These are phyloP conservation scores for Lepidonotus clava DNA, from an alignment of 2,888 invertebrate species.

Conservation along the genomic window DNA sequence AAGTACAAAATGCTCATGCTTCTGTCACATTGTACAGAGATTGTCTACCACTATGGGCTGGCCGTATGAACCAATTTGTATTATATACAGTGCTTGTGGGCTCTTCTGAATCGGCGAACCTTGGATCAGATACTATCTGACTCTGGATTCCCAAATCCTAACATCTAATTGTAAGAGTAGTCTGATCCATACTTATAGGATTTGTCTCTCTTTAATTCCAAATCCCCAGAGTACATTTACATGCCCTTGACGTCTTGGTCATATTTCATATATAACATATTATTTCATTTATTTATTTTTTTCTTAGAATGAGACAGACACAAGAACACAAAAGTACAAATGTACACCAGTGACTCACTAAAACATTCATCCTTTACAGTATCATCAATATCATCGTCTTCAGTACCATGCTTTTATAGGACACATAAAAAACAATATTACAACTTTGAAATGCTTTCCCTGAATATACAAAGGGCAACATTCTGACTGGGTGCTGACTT, in stretches of 20 bases:
- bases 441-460: not conserved
- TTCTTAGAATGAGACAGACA: conserved; percentile 47
- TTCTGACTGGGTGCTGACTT: not conserved
- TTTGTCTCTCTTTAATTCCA: not conserved
- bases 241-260: not conserved
- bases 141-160: conserved; percentile 33
- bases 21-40: not conserved
- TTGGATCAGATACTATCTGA: not conserved
- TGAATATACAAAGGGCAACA: not conserved
- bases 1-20: conserved; percentile 17
- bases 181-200: conserved; percentile 27
- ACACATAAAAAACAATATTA: conserved; percentile 24
- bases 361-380: conserved; percentile 30
- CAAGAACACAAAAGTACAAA: conserved; percentile 48
- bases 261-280: conserved; percentile 25
- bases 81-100: conserved; percentile 42
- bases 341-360: conserved; percentile 50
- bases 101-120: not conserved
- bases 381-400: not conserved
- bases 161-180: conserved; percentile 19
- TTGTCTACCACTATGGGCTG: conserved; percentile 7
- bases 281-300: conserved; percentile 4
- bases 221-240: conserved; percentile 13
- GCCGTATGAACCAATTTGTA: conserved; percentile 14
- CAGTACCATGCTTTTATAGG: not conserved